Evolutionary conservation across 2,797 vertebrate species (phyloP).

Genomic region (Columba guinea): DNA sequence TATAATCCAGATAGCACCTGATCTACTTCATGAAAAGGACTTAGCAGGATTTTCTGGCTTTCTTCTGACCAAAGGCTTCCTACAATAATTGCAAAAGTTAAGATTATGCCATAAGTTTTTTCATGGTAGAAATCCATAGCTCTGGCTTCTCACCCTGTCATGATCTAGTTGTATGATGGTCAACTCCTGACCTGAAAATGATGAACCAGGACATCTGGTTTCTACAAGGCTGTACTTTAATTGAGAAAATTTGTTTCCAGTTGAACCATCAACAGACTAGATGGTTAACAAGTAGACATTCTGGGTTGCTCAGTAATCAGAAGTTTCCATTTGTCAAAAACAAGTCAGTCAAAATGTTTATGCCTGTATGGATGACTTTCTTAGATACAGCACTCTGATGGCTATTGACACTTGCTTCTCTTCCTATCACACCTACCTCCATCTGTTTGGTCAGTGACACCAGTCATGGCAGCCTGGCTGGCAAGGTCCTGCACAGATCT

Average conservation of each 20-base stretch:
- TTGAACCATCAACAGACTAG: neutral
- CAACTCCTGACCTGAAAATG: neutral
- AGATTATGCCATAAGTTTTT: neutral
- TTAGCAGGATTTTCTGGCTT: constrained; percentile 33
- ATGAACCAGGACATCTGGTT: neutral
- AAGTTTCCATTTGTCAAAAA: neutral
- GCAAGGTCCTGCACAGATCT: neutral
- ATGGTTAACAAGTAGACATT: neutral
- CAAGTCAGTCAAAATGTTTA: neutral
- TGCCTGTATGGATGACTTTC: neutral
- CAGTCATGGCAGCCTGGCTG: neutral
- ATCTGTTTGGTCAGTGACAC: neutral
- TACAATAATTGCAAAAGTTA: neutral
- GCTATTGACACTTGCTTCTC: neutral
- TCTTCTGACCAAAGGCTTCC: neutral
- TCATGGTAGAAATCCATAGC: neutral
- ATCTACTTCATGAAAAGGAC: constrained; percentile 26
- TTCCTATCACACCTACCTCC: neutral
- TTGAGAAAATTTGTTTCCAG: neutral
- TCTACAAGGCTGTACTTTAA: neutral
- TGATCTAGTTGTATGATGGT: neutral
- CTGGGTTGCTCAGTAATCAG: neutral
- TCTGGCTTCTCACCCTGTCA: neutral
- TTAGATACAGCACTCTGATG: neutral
- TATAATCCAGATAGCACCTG: constrained; percentile 57